These are phyloP conservation scores for Sebastes alutus DNA, from an alignment of 2,797 vertebrate species.

Conservation along the genomic window DNA sequence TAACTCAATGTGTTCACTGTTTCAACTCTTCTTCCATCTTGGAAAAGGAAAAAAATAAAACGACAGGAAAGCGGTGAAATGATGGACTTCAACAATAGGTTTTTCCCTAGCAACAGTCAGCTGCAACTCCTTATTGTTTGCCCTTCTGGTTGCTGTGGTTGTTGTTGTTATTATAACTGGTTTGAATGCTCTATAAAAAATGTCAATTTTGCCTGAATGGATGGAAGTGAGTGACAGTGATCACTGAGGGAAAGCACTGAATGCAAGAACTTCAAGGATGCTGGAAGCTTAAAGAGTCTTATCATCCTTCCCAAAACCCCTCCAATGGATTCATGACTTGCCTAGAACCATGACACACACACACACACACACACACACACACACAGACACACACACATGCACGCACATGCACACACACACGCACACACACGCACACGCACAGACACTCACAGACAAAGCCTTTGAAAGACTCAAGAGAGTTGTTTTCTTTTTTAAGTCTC, in stretches of 20 bases:
- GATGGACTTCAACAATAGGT: constrained; percentile 1
- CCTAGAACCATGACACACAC: constrained; percentile 17
- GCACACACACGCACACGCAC: not conserved
- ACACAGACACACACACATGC: not conserved
- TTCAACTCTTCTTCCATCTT: constrained; percentile 3
- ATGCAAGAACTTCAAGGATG: constrained; percentile 46
- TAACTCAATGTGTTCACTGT: not conserved
- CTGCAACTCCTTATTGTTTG: constrained; percentile 37
- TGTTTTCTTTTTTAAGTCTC: constrained; percentile 48
- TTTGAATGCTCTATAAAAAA: constrained; percentile 34
- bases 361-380: constrained; percentile 16
- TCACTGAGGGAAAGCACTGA: constrained; percentile 27
- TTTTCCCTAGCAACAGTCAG: constrained; percentile 45
- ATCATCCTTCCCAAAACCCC: constrained; percentile 28
- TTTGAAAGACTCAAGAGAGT: constrained; percentile 65
- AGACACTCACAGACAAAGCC: constrained; percentile 29
- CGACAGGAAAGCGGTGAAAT: constrained; percentile 15
- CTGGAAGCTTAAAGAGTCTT: constrained; percentile 41
- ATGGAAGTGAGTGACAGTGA: constrained; percentile 50
- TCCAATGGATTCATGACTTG: constrained; percentile 33
- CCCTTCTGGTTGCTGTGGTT: constrained; percentile 17
- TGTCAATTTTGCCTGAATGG: constrained; percentile 34
- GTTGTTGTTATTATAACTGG: constrained; percentile 31
- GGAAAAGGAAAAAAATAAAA: not conserved
- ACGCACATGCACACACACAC: not conserved